Evolutionary conservation across 2,888 invertebrate genomes (phyloP).

Genomic region (Elysia crispata): DNA sequence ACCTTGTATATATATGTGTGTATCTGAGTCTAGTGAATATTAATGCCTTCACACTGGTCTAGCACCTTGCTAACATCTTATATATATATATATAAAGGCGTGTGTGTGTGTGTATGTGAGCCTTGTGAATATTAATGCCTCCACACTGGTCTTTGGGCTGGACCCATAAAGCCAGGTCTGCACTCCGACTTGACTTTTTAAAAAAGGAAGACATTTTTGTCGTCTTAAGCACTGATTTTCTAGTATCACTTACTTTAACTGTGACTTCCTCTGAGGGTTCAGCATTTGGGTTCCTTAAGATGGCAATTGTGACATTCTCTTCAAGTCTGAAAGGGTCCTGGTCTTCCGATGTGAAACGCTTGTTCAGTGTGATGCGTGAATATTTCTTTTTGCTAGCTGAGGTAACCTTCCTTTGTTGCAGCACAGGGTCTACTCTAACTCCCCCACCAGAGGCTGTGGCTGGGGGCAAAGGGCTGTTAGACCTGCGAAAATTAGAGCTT

Average conservation of each 20-base stretch:
- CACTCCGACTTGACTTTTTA: background rate
- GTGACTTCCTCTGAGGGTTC: slow-evolving; percentile 58
- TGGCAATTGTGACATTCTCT: slow-evolving; percentile 71
- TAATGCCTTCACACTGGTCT: no score
- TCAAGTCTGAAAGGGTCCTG: slow-evolving; percentile 60
- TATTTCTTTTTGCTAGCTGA: slow-evolving; percentile 40
- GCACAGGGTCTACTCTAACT: background rate
- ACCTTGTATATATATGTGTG: no score
- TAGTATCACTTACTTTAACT: slow-evolving; percentile 51
- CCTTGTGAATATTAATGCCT: no score
- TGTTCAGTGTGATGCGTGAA: slow-evolving; percentile 45
- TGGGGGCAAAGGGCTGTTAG: background rate
- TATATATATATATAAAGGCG: no score
- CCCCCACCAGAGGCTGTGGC: background rate
- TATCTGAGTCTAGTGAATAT: no score
- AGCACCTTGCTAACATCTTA: no score
- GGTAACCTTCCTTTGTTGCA: slow-evolving; percentile 23
- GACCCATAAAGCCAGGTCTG: background rate
- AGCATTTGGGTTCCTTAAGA: slow-evolving; percentile 62
- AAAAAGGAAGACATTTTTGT: background rate
- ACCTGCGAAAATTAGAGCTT: no score
- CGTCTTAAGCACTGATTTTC: no score
- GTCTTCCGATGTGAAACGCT: slow-evolving; percentile 46
- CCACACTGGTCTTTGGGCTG: no score
- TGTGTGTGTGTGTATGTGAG: no score